These are phyloP conservation scores for Labrus mixtus DNA, from an alignment of 2,113 vertebrate genomes.

Conservation along the genomic window DNA sequence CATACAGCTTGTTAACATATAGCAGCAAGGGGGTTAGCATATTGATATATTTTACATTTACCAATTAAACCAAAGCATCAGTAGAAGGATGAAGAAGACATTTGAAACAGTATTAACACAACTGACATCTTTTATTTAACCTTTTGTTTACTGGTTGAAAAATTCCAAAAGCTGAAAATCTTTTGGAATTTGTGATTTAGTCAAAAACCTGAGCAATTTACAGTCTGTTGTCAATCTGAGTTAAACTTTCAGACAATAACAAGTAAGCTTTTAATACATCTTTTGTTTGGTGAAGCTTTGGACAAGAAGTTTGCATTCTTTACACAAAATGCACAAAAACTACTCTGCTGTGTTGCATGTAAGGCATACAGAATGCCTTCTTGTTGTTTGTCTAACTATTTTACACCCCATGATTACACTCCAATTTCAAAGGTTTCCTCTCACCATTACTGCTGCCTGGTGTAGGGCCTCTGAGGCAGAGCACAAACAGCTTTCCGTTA, in stretches of 20 bases:
- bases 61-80: neutral
- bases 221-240: too few relatives aligned
- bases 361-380: neutral
- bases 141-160: too few relatives aligned
- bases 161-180: too few relatives aligned
- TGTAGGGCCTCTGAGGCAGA: conserved; percentile 12
- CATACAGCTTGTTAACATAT: conserved; percentile 7
- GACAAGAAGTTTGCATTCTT: neutral
- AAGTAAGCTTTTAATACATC: neutral
- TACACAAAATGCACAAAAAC: neutral
- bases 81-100: too few relatives aligned
- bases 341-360: neutral
- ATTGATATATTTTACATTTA: neutral
- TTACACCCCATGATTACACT: conserved; percentile 6
- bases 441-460: conserved; percentile 1
- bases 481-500: conserved; percentile 28
- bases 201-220: too few relatives aligned
- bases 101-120: too few relatives aligned
- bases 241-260: neutral
- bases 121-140: too few relatives aligned
- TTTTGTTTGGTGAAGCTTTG: neutral
- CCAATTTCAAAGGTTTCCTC: neutral
- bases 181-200: too few relatives aligned
- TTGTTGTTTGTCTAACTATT: neutral
- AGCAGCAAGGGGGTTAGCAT: neutral